Evolutionary conservation across 2,888 invertebrate genomes (phyloP).

Genomic region (Drosophila eohydei): DNA sequence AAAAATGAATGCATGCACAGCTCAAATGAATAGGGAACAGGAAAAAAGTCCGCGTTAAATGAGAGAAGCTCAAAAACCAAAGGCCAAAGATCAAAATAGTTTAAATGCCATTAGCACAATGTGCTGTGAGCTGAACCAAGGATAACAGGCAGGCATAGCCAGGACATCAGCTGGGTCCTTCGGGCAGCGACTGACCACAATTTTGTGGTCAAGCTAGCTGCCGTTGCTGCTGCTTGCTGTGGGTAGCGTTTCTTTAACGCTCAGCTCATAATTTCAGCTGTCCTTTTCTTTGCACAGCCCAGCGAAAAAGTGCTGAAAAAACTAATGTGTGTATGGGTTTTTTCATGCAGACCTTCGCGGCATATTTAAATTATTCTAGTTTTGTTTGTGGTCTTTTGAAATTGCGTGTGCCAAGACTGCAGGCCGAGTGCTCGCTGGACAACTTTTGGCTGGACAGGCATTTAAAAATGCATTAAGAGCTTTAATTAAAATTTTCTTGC

Average conservation of each 20-base stretch:
- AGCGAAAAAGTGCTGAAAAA: conserved; percentile 18
- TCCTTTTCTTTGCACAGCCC: conserved; percentile 33
- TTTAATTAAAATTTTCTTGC: conserved; percentile 66
- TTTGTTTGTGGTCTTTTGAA: conserved; percentile 29
- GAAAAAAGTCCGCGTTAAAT: conserved; percentile 14
- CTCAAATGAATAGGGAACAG: conserved; percentile 15
- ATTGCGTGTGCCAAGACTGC: conserved; percentile 9
- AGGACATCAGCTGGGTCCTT: conserved; percentile 31
- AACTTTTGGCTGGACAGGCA: conserved; percentile 26
- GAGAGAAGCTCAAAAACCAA: conserved; percentile 15
- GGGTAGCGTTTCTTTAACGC: conserved; percentile 28
- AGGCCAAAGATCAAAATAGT: conserved; percentile 56
- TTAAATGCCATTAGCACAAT: conserved; percentile 64
- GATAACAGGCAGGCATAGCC: conserved; percentile 14
- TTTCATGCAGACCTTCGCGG: conserved; percentile 10
- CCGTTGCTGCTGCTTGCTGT: conserved; percentile 18
- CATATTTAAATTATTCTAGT: conserved; percentile 49
- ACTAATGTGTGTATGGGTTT: conserved; percentile 32
- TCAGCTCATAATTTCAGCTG: conserved; percentile 47
- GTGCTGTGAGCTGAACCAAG: conserved; percentile 28
- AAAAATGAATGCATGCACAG: background rate
- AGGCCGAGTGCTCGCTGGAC: conserved; percentile 9
- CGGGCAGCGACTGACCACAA: conserved; percentile 49
- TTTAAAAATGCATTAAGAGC: conserved; percentile 73
- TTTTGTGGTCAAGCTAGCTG: conserved; percentile 64